Evolutionary conservation across 2,113 vertebrate species (phyloP).

Genomic region (Dicentrarchus labrax): DNA sequence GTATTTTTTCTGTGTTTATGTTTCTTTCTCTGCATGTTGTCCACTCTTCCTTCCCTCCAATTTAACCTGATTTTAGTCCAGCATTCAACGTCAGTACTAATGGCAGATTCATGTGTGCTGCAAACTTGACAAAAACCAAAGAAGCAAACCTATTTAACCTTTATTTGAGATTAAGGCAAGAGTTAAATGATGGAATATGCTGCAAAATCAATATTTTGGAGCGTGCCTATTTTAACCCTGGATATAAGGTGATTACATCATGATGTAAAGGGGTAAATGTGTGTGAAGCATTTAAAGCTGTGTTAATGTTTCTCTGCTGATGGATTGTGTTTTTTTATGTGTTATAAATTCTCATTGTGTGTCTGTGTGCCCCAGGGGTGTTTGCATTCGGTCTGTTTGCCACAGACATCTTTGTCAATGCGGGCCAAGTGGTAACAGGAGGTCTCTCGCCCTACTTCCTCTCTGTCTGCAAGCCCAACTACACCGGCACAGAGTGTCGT

Average conservation of each 20-base stretch:
- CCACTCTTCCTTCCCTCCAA: not conserved
- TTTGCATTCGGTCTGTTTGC: conserved; percentile 99
- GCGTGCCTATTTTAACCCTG: conserved; percentile 7
- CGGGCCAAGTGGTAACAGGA: conserved; percentile 97
- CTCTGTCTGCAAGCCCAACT: conserved; percentile 97
- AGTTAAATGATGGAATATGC: not conserved
- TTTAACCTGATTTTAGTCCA: conserved; percentile 9
- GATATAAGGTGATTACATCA: not conserved
- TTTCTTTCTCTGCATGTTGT: conserved; percentile 18
- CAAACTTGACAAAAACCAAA: not conserved
- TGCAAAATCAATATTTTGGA: conserved; percentile 12
- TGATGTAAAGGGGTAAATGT: too few species aligned
- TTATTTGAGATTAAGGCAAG: not conserved
- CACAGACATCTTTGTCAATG: conserved; percentile 99
- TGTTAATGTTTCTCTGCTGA: not conserved
- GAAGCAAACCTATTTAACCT: too few species aligned
- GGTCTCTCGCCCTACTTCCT: conserved; percentile 96
- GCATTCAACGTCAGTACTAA: not conserved
- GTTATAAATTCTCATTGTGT: conserved; percentile 14
- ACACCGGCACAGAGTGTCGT: conserved; percentile 92
- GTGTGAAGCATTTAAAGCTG: not conserved
- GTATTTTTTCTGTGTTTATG: conserved; percentile 16
- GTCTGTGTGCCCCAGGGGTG: conserved; percentile 86
- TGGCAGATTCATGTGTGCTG: not conserved
- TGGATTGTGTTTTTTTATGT: not conserved